Base-by-base conservation (phyloP, 2,113 vertebrate species). In the Hymenochirus boettgeri region DNA sequence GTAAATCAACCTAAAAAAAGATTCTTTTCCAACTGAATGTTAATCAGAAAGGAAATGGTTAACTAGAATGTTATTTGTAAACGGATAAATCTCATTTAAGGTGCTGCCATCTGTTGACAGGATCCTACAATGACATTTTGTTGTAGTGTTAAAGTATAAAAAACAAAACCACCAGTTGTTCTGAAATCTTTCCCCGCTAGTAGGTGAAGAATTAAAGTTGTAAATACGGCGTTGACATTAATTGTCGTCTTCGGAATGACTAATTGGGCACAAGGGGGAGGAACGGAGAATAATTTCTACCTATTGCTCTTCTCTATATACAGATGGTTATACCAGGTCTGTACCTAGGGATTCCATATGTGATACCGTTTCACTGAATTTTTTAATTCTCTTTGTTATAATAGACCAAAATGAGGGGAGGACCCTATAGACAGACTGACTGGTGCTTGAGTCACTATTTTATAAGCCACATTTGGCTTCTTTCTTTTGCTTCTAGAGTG, bases 221-320 rank as follows among this genome's bases (percentile, higher is more conserved):
- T 66, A 66, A 74, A 70, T 66, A 56, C 24, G 50, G 29, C 35
- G 60, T 59, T 56, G 51, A 29, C 51, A 31, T 72, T 71, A 62
- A 71, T 75, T 72, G 45, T 27, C 17, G 53, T n/a, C 51, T 57
- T 33, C 26, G 60, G 25, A 42, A 27, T 27, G 52, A 31, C 59
- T 70, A 63, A 52, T 50, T 7, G 54, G 26, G 52, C 37, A 61
- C 51, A 25, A 46, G 37, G 45, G 45, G 62, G 27, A 24, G 18
- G 13, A 17, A 8, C 22, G 57, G 47, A 57, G 46, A 59, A 47
- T 56, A 52, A 18, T 17, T 7, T 12, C 10, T 21, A 59, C 33
- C n/a, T n/a, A 50, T 52, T 42, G 23, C 19, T 52, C 46, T 67
- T 53, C 61, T 48, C 51, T 10, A 9, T 31, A 62, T 47, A 53